Percentiles rank a stretch among this genome's conserved stretches.
These are phyloP conservation scores for Danaus chrysippus DNA, from an alignment of 2,888 invertebrate genomes.

Conservation along the genomic window DNA sequence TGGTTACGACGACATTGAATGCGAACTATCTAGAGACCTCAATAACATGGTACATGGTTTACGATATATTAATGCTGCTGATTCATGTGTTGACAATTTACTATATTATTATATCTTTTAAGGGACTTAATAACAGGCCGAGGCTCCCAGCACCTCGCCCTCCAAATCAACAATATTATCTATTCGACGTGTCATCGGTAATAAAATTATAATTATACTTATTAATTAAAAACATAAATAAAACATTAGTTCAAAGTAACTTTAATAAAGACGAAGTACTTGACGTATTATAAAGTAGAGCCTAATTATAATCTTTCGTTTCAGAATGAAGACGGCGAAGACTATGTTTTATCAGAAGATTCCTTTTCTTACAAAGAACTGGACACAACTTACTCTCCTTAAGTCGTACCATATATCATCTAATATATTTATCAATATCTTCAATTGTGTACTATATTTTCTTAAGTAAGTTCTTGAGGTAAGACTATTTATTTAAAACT, in stretches of 20 bases:
- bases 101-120: background rate
- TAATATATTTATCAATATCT: too few relatives aligned
- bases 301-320: background rate
- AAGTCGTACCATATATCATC: background rate
- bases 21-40: background rate
- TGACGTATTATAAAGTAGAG: background rate
- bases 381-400: constrained; percentile 2
- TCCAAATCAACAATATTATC: too few relatives aligned
- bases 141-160: too few relatives aligned
- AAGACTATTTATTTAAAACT: too few relatives aligned
- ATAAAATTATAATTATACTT: too few relatives aligned
- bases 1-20: background rate
- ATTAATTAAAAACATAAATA: too few relatives aligned
- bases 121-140: background rate
- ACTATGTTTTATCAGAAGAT: background rate
- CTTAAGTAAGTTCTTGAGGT: too few relatives aligned
- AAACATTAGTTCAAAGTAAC: background rate
- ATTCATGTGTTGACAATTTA: background rate
- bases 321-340: background rate
- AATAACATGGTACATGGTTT: background rate
- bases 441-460: too few relatives aligned
- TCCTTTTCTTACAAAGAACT: background rate
- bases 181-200: too few relatives aligned
- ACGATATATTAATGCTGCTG: background rate
- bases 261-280: background rate